phyloP scores from a whole-genome alignment of 2,113 vertebrate species.

The Psettodes erumei region DNA sequence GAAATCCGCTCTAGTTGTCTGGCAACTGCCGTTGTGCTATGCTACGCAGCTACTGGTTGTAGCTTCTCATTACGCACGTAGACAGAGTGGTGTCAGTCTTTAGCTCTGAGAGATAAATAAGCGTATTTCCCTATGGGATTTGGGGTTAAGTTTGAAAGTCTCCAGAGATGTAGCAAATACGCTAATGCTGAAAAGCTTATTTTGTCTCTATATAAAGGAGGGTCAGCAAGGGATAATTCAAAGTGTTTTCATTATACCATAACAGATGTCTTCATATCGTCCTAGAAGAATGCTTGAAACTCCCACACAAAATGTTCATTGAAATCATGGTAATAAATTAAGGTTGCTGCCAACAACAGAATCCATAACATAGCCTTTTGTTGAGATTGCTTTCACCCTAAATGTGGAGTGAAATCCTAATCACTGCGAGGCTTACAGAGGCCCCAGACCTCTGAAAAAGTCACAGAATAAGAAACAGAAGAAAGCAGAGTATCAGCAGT shows the following conservation, averaged over 20 bases:
- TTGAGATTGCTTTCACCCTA: neutral
- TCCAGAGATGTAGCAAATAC: neutral
- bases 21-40: neutral
- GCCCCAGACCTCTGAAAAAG: neutral
- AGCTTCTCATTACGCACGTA: neutral
- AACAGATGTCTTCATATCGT: neutral
- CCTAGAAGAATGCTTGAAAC: neutral
- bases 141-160: neutral
- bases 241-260: neutral
- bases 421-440: neutral
- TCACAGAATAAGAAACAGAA: neutral
- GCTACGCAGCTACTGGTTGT: neutral
- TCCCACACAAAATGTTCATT: conserved; percentile 19
- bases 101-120: too few relatives aligned
- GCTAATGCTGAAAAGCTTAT: neutral
- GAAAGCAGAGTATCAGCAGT: neutral
- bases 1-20: too few relatives aligned
- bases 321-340: conserved; percentile 8
- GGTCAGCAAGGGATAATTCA: neutral
- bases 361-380: neutral
- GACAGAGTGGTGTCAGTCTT: too few relatives aligned
- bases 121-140: too few relatives aligned
- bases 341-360: conserved; percentile 23
- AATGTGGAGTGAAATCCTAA: neutral
- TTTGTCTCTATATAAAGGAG: neutral